Base-by-base conservation (phyloP, 92 coral and sea anemone species). In the Metridium senile region DNA sequence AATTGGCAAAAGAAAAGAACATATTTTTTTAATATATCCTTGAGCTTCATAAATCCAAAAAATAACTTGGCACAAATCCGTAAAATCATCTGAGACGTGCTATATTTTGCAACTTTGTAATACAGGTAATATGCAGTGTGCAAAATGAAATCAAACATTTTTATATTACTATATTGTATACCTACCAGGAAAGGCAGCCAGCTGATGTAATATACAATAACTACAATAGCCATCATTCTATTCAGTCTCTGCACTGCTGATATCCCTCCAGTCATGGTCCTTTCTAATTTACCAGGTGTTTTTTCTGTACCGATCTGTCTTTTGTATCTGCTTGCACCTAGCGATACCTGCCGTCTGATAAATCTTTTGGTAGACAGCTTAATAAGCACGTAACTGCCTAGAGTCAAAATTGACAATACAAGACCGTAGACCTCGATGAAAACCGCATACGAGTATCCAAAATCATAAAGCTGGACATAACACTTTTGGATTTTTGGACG, bases 141-240 rank as follows among this genome's bases (percentile, higher is more conserved):
- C n/a, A n/a, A n/a, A n/a, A n/a, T n/a, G n/a, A n/a, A n/a, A n/a
- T n/a, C n/a, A n/a, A n/a, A n/a, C n/a, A n/a, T n/a, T n/a, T n/a
- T n/a, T 19, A 57, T 22, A 17, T 13, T 21, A 0, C 23, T 29
- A 21, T 20, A 64, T 27, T 9, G 39, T 28, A 33, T 52, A 84
- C 92, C 78, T 64, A 91, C 97, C 90, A 91, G 86, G 73, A 91
- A 91, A 20, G 97, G 97, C n/a, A 91, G 63, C 97, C 97, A 91
- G 80, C 93, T 91, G 65, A 91, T 82, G 73, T 83, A 91, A 66
- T 88, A 91, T 25, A 89, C 70, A 11, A 91, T 23, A 1, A 91
- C 97, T 22, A 91, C 97, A 17, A 85, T 64, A 11, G 74, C 85
- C 93, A 91, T 91, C 93, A 91, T 91, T 9, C 74, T 34, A 1